Conservation (phyloP, 1,140 invertebrate genomes). For the Parapsyche elsis region DNA sequence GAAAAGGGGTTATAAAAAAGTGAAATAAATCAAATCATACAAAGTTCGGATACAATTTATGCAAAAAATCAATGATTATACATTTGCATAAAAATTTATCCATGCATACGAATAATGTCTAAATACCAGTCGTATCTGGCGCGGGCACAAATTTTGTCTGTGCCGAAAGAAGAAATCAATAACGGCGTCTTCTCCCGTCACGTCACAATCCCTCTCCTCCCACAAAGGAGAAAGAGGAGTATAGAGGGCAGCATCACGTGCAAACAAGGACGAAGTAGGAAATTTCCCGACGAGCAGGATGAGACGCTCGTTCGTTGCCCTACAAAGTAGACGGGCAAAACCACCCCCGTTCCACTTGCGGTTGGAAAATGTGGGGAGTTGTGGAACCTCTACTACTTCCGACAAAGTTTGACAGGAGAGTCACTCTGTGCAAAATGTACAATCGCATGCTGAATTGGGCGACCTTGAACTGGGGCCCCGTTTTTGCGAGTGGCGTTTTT, state of each 20-base stretch:
- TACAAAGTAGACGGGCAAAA: neutral
- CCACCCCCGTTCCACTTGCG: neutral
- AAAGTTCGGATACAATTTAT: too few species aligned
- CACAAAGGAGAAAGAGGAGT: constrained; percentile 4
- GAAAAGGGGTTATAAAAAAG: too few species aligned
- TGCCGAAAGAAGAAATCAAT: neutral
- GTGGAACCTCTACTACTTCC: neutral
- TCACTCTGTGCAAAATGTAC: neutral
- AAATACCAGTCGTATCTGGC: too few species aligned
- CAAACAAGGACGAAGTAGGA: too few species aligned
- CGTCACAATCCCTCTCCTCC: neutral
- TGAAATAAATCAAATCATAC: too few species aligned
- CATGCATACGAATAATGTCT: neutral
- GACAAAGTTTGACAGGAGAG: neutral
- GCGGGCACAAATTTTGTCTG: neutral
- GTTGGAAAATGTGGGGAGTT: neutral
- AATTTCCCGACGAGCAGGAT: too few species aligned
- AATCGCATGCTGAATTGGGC: constrained; percentile 10
- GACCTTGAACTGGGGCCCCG: neutral
- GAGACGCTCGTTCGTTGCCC: neutral
- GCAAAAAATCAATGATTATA: too few species aligned
- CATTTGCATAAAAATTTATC: neutral
- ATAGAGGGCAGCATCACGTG: neutral
- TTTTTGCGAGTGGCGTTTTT: neutral
- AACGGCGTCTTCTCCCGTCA: neutral